Evolutionary conservation across 2,888 invertebrate genomes (phyloP).

Genomic region (Pseudococcus longispinus): DNA sequence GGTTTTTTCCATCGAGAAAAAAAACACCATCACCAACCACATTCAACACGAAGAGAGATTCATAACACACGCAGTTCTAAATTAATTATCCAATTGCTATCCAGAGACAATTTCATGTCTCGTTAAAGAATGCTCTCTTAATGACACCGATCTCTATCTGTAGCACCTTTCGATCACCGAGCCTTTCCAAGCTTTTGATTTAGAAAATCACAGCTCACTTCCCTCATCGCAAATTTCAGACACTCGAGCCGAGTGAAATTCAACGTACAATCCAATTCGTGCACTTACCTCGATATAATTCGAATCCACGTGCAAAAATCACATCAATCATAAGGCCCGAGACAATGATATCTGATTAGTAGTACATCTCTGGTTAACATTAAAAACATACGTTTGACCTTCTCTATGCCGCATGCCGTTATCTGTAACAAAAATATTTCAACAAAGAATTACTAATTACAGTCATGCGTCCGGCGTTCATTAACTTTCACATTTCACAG

Average conservation of each 20-base stretch:
- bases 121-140: neutral
- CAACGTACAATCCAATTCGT: neutral
- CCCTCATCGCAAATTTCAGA: neutral
- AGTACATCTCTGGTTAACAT: neutral
- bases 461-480: conserved; percentile 46
- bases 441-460: conserved; percentile 49
- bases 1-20: neutral
- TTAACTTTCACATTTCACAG: conserved; percentile 54
- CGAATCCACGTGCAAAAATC: neutral
- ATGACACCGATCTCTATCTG: neutral
- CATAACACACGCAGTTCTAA: neutral
- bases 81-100: neutral
- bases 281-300: neutral
- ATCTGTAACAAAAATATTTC: conserved; percentile 28
- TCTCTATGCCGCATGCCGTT: conserved; percentile 18
- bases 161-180: neutral
- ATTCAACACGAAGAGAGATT: neutral
- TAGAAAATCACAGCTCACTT: neutral
- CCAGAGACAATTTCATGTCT: neutral
- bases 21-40: neutral
- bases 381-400: conserved; percentile 26
- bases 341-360: conserved; percentile 10
- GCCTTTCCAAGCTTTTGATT: neutral
- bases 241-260: neutral
- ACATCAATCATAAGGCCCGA: neutral